Evolutionary conservation across 1,140 invertebrate genomes (phyloP).

Genomic region (Drosophila aff.): DNA sequence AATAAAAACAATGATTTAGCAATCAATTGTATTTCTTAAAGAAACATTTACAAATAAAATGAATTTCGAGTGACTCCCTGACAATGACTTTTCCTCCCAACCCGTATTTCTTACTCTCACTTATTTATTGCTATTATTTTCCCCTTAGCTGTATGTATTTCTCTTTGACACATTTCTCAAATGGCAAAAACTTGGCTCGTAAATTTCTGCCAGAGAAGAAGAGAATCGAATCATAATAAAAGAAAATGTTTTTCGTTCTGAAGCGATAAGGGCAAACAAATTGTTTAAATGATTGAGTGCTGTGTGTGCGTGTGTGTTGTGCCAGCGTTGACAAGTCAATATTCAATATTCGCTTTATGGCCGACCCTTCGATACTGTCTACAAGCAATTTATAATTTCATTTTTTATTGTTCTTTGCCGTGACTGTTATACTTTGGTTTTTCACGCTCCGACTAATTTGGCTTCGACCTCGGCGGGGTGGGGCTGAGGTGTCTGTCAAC

Average conservation of each 20-base stretch:
- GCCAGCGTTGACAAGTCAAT: constrained; percentile 56
- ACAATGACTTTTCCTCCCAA: background rate
- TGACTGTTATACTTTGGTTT: constrained; percentile 38
- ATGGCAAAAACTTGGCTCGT: constrained; percentile 28
- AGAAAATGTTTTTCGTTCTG: constrained; percentile 19
- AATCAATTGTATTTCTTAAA: background rate
- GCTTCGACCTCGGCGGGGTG: constrained; percentile 9
- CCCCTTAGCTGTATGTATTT: background rate
- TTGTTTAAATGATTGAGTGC: constrained; percentile 47
- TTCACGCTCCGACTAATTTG: constrained; percentile 63
- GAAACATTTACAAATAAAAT: background rate
- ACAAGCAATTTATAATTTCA: constrained; percentile 55
- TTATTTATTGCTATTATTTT: constrained; percentile 15
- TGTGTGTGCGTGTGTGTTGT: constrained; percentile 9
- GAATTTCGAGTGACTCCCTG: background rate
- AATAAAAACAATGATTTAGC: no score
- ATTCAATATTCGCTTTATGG: constrained; percentile 16
- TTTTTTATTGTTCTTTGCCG: constrained; percentile 21
- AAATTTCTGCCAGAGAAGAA: constrained; percentile 23
- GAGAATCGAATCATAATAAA: constrained; percentile 47
- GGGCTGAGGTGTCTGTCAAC: constrained; percentile 36
- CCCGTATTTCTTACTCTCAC: background rate
- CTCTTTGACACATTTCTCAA: constrained; percentile 22
- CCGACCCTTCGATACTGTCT: constrained; percentile 21
- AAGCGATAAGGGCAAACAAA: constrained; percentile 42